phyloP scores from a whole-genome alignment of 1,140 invertebrate genomes.

The Drosophila mayri region DNA sequence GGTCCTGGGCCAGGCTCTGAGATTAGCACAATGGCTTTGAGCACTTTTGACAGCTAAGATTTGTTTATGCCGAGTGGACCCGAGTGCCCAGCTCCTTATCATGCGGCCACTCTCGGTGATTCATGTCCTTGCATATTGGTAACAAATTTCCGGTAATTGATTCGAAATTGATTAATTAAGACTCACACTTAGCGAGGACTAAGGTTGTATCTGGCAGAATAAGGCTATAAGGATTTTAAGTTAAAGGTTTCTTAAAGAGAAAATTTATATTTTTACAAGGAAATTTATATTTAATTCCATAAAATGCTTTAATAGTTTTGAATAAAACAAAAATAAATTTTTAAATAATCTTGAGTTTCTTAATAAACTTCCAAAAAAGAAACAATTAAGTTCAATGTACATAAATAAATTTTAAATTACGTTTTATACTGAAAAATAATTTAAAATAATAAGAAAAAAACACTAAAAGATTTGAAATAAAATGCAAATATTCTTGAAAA shows the following conservation, averaged over 20 bases:
- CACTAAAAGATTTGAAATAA: too few relatives aligned
- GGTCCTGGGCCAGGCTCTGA: constrained; percentile 23
- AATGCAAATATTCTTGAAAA: too few relatives aligned
- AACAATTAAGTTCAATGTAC: too few relatives aligned
- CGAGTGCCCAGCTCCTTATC: constrained; percentile 40
- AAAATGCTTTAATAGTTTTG: too few relatives aligned
- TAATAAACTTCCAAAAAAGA: too few relatives aligned
- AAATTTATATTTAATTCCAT: too few relatives aligned
- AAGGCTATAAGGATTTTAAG: neutral
- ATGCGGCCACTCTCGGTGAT: constrained; percentile 45
- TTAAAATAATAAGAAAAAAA: too few relatives aligned
- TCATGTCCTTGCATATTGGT: constrained; percentile 83
- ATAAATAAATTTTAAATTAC: too few relatives aligned
- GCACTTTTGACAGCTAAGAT: constrained; percentile 83
- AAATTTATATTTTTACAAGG: neutral
- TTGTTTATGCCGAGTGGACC: constrained; percentile 61
- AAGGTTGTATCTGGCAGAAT: neutral
- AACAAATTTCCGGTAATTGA: constrained; percentile 84
- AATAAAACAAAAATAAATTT: too few relatives aligned
- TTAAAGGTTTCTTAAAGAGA: too few relatives aligned
- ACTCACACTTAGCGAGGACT: constrained; percentile 1
- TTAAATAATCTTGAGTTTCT: too few relatives aligned
- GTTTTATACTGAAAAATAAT: too few relatives aligned
- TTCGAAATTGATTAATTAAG: constrained; percentile 83
- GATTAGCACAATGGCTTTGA: constrained; percentile 83